Base-by-base conservation (phyloP, 2,888 invertebrate species). In the Standfussiana lucernea region DNA sequence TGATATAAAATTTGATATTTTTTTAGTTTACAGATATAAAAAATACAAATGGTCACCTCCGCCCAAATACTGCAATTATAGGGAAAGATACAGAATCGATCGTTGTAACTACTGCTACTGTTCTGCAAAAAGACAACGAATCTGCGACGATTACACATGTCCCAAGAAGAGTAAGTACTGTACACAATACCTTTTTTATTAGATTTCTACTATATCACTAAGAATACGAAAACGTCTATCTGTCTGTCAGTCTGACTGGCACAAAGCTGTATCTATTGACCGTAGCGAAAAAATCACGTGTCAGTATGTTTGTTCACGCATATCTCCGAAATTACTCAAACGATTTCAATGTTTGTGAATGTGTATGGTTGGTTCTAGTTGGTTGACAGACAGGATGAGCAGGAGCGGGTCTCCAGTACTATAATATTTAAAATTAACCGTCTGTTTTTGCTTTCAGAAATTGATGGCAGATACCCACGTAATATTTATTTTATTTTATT, bases 51-150 rank as follows among this genome's bases (percentile, higher is more conserved):
- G 56, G 56, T 5, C 11, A 13, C 28, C 56, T 4, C 13, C 21
- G 1, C 2, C 28, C 8, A 8, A 13, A 15, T 28, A 21, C 40
- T 69, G 69, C 21, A 40, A 4, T 13, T 21, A 21, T n/a, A 13
- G 0, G 21, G 69, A 69, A 37, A 56, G 28, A 21, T 40, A 40
- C 21, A 69, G 69, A 69, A 21, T 69, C 40, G 69, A 69, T 37
- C 37, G 40, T 2, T 69, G 69, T 8, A 69, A 69, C 28, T 69
- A 28, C 40, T 69, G 69, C 15, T 69, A 69, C 40, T 69, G 69
- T 40, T 40, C 6, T 28, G 53, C 37, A 5, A 13, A 40, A 2
- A 21, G 13, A 13, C 28, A 56, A 21, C 21, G 40, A 21, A n/a
- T 69, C 24, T 69, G 69, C 21, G 28, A 37, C 7, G 0, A 56